Evolutionary conservation across 2,113 vertebrate species (phyloP), one percentile per base, ranked within the genome.

Genomic region (Junco hyemalis): DNA sequence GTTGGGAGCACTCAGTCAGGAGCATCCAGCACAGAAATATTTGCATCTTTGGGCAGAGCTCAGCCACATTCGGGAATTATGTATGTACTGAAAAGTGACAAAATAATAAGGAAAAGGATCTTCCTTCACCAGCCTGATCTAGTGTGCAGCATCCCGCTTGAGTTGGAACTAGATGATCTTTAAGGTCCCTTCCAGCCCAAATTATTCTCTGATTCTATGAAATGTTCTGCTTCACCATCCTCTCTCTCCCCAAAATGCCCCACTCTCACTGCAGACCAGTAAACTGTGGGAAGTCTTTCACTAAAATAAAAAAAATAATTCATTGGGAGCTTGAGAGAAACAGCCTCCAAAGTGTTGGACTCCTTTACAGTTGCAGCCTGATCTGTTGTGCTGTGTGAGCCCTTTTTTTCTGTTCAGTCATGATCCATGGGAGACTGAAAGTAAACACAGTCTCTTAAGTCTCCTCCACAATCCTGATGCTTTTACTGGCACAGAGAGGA

Each of bases 391-490:
- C 76, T 74, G 68, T 15, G 38, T 53, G 82, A 96, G 84, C 69
- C 79, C 76, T 51, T 50, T 82, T 88, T 83, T 25, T 31, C 81
- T 59, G n/a, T 78, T 90, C 29, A 50, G 66, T 57, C 50, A 5
- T 7, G 22, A 47, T 81, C 81, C 42, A 50, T 73, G 88, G 38
- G 45, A 96, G 91, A n/a, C 53, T 51, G 76, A 86, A 78, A 60
- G 44, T 85, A 95, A 94, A 95, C 85, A 78, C 77, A 90, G 88
- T 29, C 73, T 82, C 82, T 70, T 68, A 54, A 93, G 80, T 86
- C 70, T 94, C 88, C 84, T 96, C 78, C 40, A 17, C 89, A 69
- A 60, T 85, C 90, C 70, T 5, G 0, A 2, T 80, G 91, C 61
- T 80, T 90, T 91, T 78, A 36, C 53, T 95, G 73, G 76, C 82